These are phyloP conservation scores for Aporrectodea caliginosa DNA, from an alignment of 1,140 invertebrate species.

Conservation along the genomic window DNA sequence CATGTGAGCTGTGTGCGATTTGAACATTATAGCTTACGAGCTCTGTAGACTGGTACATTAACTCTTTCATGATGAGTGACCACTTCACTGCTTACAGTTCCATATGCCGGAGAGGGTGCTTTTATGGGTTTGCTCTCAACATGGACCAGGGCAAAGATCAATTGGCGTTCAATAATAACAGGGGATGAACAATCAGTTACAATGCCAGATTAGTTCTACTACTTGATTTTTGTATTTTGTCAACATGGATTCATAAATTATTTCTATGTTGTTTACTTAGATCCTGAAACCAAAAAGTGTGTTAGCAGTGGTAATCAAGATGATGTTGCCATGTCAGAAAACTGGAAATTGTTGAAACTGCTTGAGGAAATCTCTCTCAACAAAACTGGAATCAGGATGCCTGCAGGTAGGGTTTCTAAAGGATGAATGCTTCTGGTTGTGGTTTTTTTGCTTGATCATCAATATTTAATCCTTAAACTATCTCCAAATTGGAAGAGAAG, in stretches of 20 bases:
- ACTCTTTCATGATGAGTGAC: too few relatives aligned
- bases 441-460: neutral
- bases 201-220: neutral
- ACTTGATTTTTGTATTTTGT: neutral
- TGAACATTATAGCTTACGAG: too few relatives aligned
- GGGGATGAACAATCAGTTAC: neutral
- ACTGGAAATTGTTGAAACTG: slow-evolving; percentile 9
- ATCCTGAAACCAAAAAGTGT: slow-evolving; percentile 6
- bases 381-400: neutral
- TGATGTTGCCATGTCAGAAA: slow-evolving; percentile 1
- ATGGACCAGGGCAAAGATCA: neutral
- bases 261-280: neutral
- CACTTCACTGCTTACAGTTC: neutral
- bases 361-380: neutral
- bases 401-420: slow-evolving; percentile 3
- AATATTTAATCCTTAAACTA: too few relatives aligned
- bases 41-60: too few relatives aligned
- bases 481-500: too few relatives aligned
- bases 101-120: neutral
- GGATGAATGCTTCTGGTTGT: neutral
- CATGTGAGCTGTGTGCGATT: too few relatives aligned
- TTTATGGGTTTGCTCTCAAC: neutral
- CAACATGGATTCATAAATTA: neutral
- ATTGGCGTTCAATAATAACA: neutral
- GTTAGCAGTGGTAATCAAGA: slow-evolving; percentile 14